These are phyloP conservation scores for Chunga burmeisteri DNA, from an alignment of 2,113 vertebrate species.

Conservation along the genomic window DNA sequence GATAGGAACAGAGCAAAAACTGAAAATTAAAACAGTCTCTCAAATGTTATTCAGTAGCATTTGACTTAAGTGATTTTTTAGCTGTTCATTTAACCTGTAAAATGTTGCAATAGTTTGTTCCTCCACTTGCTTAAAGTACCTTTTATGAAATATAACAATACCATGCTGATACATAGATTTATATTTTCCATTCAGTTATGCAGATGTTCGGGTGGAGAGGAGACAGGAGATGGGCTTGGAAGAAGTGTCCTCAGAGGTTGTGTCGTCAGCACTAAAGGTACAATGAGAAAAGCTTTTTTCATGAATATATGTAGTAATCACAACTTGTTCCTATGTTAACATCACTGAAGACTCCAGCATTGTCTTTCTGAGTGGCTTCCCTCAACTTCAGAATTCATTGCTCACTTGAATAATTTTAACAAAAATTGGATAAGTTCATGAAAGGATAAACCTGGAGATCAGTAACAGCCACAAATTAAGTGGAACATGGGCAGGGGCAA, in stretches of 20 bases:
- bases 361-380: not conserved
- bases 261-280: constrained; percentile 78
- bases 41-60: not conserved
- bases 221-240: constrained; percentile 76
- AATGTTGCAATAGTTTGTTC: not conserved
- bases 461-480: not conserved
- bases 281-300: not conserved
- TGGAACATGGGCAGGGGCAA: not conserved
- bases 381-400: not conserved
- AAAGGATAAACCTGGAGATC: not conserved
- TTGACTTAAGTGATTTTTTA: not conserved
- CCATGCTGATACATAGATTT: not conserved
- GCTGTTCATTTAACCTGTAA: not conserved
- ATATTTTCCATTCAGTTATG: constrained; percentile 71
- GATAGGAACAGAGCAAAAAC: not conserved
- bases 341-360: not conserved
- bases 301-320: not conserved
- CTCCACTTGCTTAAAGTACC: not conserved
- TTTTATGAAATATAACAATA: not conserved
- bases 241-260: constrained; percentile 67
- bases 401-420: not conserved
- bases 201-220: constrained; percentile 80
- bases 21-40: not conserved
- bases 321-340: not conserved
- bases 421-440: not conserved